Base-by-base conservation (phyloP, 2,113 vertebrate genomes). In the Perognathus longimembris region DNA sequence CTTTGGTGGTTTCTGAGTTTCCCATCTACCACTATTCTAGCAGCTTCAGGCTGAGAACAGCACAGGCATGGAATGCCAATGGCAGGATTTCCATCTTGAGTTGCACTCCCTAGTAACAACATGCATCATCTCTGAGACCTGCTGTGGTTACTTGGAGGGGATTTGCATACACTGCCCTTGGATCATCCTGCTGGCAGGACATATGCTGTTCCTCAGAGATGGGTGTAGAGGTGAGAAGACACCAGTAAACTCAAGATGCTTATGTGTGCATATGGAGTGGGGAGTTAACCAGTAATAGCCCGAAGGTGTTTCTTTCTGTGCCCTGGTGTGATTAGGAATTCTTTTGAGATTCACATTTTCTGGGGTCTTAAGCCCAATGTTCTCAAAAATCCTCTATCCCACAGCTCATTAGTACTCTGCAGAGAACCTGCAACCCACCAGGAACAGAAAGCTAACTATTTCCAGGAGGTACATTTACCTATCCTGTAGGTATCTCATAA, bases 181-280 rank as follows among this genome's bases (percentile, higher is more conserved):
- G 14, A 22, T 6, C 15, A 45, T 81, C 73, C 81, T 22, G 36
- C 0, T 5, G 75, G 26, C 8, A n/a, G 71, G 32, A 66, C 7
- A 14, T 10, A 21, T 34, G 11, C 61, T 80, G 21, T 34, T 45
- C 24, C 45, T 57, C 64, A 32, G 3, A 1, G 32, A 59, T 32
- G 42, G 21, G n/a, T 15, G 17, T 15, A 18, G 50, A 15, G 50
- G 50, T 54, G 24, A 11, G 1, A 28, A 12, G 4, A 20, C 3
- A 22, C 14, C 40, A 4, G 7, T 12, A n/a, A 14, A 59, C 54
- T 63, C 74, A 70, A n/a, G 63, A 34, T 42, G 54, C 26, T 89
- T 10, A 2, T 0, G 0, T 4, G 38, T 24, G 26, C 38, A 18
- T 12, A 67, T 32, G n/a, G 38, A 20, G 26, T 12, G 59, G 38